Conservation (phyloP, 2,888 invertebrate species). For the Xylota segnis region DNA sequence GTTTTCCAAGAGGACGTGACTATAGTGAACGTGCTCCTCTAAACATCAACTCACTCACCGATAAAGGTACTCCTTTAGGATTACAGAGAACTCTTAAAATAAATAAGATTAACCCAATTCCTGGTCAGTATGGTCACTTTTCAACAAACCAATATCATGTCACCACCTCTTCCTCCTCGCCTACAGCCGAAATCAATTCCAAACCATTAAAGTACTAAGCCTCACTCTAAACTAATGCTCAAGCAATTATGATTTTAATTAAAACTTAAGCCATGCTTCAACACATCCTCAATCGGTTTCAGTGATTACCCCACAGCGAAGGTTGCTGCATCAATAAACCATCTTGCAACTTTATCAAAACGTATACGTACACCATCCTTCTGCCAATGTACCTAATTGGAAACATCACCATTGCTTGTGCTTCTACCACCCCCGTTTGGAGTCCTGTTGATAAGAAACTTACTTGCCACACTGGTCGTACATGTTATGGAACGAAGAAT, state of each 20-base stretch:
- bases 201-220: not conserved
- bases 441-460: slow-evolving; percentile 36
- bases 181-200: slow-evolving; percentile 13
- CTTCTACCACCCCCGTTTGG: not conserved
- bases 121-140: not conserved
- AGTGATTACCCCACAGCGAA: not conserved
- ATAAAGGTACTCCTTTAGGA: too few species aligned
- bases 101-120: not conserved
- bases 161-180: not conserved
- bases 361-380: not conserved
- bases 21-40: too few species aligned
- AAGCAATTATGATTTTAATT: slow-evolving; percentile 43
- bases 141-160: not conserved
- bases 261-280: slow-evolving; percentile 3
- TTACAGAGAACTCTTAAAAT: not conserved
- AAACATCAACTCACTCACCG: too few species aligned
- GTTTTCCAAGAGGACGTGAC: too few species aligned
- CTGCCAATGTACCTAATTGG: slow-evolving; percentile 11
- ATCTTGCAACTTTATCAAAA: slow-evolving; percentile 27
- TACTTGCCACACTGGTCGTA: slow-evolving; percentile 12
- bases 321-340: slow-evolving; percentile 13
- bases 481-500: slow-evolving; percentile 6
- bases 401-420: slow-evolving; percentile 5
- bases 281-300: slow-evolving; percentile 16
- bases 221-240: not conserved